phyloP scores from a whole-genome alignment of 2,888 invertebrate species.

The Saturnia japonica region DNA sequence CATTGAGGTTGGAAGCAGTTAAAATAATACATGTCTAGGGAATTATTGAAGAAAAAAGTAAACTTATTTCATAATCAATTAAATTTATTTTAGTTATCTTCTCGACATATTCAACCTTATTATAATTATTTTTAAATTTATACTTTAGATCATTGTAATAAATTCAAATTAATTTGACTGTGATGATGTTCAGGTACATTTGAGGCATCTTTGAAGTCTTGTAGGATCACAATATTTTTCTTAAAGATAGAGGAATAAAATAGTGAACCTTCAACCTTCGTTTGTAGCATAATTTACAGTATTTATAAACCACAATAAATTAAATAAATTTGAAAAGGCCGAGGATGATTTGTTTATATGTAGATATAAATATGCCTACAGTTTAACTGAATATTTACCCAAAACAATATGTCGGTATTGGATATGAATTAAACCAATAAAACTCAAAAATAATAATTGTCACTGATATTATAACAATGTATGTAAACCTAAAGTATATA shows the following conservation, averaged over 20 bases:
- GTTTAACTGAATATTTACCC: neutral
- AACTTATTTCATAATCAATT: neutral
- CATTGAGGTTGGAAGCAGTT: neutral
- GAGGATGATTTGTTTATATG: neutral
- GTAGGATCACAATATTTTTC: neutral
- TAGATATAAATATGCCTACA: neutral
- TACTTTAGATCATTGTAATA: neutral
- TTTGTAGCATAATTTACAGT: neutral
- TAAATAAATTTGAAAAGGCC: neutral
- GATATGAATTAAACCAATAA: neutral
- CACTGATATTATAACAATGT: neutral
- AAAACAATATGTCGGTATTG: neutral
- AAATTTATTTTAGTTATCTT: neutral
- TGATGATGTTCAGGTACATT: neutral
- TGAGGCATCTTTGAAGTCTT: conserved; percentile 5
- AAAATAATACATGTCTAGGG: neutral
- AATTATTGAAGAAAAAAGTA: neutral
- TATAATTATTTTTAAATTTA: neutral
- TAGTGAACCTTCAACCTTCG: too few species aligned
- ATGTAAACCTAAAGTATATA: neutral
- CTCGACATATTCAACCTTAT: neutral
- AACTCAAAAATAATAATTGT: neutral
- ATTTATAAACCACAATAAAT: neutral
- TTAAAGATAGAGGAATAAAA: neutral
- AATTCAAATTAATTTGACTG: neutral